A percentile compares a stretch with the other conserved stretches of the same genome.
Conservation (phyloP, 92 coral and sea anemone genomes). For the Epizoanthus ramosus region DNA sequence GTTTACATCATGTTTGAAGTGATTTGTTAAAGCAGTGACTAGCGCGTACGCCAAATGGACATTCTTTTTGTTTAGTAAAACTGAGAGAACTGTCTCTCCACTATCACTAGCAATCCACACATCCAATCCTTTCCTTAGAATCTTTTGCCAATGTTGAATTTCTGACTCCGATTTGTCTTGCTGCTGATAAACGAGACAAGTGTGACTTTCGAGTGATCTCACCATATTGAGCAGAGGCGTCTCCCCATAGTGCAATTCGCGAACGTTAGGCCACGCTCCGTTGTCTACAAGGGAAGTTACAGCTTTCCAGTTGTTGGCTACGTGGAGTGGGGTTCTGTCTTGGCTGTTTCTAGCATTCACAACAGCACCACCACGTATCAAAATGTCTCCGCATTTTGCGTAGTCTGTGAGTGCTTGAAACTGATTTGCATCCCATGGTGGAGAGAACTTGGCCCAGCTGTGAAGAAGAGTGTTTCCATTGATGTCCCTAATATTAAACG, state of each 20-base stretch:
- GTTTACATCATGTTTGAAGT: not conserved
- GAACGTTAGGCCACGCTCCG: not conserved
- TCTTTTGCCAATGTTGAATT: conserved; percentile 23
- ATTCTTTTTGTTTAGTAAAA: not conserved
- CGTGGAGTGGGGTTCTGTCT: conserved; percentile 32
- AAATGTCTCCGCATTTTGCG: conserved; percentile 4
- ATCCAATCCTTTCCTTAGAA: conserved; percentile 32
- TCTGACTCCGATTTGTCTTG: not conserved
- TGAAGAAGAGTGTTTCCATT: conserved; percentile 23
- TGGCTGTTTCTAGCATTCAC: conserved; percentile 19
- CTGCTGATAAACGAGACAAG: not conserved
- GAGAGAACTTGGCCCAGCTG: conserved; percentile 3
- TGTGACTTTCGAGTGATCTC: not conserved
- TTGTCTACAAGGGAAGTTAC: not conserved
- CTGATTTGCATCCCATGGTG: not conserved
- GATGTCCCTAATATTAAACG: not conserved
- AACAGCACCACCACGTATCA: conserved; percentile 31
- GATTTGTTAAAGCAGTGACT: not conserved
- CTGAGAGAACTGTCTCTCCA: conserved; percentile 17
- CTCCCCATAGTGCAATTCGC: not conserved
- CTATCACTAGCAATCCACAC: conserved; percentile 8
- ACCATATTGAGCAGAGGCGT: not conserved
- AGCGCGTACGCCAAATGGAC: conserved; percentile 3
- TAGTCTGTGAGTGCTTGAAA: not conserved
- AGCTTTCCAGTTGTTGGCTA: not conserved